A percentile compares a stretch with the other conserved stretches of the same genome.
These are phyloP conservation scores for Atrichornis clamosus DNA, from an alignment of 2,113 vertebrate species.

Conservation along the genomic window DNA sequence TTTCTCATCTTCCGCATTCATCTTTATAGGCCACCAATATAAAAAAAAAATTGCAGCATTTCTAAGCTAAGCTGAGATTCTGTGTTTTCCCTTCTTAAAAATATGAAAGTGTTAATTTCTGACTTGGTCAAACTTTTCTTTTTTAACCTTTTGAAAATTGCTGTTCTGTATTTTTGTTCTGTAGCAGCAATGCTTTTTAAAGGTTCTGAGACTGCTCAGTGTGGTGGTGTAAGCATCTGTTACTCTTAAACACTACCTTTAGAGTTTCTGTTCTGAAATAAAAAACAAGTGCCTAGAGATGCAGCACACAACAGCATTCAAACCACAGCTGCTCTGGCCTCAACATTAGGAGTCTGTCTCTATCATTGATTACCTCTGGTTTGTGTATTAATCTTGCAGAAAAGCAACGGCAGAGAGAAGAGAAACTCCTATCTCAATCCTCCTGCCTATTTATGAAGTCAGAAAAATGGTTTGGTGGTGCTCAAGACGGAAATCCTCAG, in stretches of 20 bases:
- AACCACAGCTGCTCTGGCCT: background rate
- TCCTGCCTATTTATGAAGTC: background rate
- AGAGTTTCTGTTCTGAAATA: background rate
- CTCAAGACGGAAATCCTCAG: constrained; percentile 1
- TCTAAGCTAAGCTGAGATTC: background rate
- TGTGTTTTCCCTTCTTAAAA: background rate
- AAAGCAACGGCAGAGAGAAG: background rate
- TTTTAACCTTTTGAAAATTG: background rate
- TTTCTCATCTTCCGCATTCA: background rate
- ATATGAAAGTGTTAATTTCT: background rate
- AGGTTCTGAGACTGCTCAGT: background rate
- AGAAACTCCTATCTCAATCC: background rate
- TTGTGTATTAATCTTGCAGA: background rate
- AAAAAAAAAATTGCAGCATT: background rate
- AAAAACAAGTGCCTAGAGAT: background rate
- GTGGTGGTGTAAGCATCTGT: background rate
- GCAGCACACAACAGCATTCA: background rate
- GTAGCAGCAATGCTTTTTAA: background rate
- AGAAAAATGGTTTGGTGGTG: background rate
- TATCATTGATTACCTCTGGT: background rate
- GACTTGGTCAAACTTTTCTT: background rate
- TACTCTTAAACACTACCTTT: background rate
- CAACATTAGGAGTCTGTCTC: background rate
- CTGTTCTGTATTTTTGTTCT: background rate
- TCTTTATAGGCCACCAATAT: background rate